Conservation (phyloP, 1,140 invertebrate genomes). For the Sipha flava region DNA sequence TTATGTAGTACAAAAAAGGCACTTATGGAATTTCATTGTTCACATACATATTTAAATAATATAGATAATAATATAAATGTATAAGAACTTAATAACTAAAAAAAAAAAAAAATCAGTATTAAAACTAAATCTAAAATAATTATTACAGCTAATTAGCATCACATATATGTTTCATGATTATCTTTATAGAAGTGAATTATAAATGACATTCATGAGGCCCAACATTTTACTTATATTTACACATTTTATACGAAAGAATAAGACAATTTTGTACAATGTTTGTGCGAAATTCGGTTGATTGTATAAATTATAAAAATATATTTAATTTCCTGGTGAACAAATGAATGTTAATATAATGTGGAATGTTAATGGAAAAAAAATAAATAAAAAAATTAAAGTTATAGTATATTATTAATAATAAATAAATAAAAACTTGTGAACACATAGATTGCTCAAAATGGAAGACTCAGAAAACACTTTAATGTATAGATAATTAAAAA, state of each 20-base stretch:
- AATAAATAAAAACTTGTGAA: background rate
- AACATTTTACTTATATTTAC: background rate
- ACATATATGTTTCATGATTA: slow-evolving; percentile 29
- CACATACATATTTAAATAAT: slow-evolving; percentile 26
- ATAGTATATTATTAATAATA: no score
- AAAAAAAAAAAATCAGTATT: slow-evolving; percentile 29
- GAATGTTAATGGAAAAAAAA: background rate
- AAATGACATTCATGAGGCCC: slow-evolving; percentile 19
- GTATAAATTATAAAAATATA: background rate
- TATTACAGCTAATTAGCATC: slow-evolving; percentile 29
- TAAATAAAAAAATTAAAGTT: background rate
- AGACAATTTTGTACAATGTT: slow-evolving; percentile 14
- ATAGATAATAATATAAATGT: slow-evolving; percentile 6
- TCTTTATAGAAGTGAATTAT: slow-evolving; percentile 7
- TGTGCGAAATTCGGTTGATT: slow-evolving; percentile 25
- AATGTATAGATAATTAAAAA: background rate
- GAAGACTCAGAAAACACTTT: slow-evolving; percentile 7
- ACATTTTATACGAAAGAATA: background rate
- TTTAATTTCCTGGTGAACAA: background rate
- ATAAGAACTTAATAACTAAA: slow-evolving; percentile 14
- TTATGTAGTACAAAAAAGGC: slow-evolving; percentile 28
- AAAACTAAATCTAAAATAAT: slow-evolving; percentile 31
- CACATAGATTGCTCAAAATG: slow-evolving; percentile 26
- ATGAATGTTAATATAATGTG: background rate
- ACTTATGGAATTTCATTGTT: slow-evolving; percentile 28